Conservation (phyloP, 2,888 invertebrate genomes). For the Leuctra nigra region DNA sequence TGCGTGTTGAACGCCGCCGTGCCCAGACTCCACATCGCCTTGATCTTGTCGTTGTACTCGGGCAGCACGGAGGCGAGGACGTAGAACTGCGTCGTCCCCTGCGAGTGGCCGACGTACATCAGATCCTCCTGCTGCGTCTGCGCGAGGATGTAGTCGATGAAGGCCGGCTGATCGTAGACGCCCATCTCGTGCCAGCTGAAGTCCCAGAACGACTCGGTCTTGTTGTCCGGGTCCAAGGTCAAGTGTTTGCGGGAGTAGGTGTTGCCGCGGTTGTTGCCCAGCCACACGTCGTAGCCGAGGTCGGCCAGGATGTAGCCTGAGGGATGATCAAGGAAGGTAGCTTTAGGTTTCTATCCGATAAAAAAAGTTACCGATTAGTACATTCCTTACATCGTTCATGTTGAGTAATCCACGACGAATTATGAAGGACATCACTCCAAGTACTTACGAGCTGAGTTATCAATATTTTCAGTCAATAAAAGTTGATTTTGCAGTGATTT, state of each 20-base stretch:
- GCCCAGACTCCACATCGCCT: conserved; percentile 27
- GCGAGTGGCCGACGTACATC: conserved; percentile 76
- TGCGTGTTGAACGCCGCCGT: conserved; percentile 27
- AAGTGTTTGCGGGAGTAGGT: conserved; percentile 55
- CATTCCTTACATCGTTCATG: no score
- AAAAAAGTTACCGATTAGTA: no score
- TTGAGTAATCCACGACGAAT: no score
- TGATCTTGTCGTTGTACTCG: conserved; percentile 30
- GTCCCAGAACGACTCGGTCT: conserved; percentile 50
- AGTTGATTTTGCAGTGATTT: no score
- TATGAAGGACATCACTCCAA: no score
- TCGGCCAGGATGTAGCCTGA: conserved; percentile 50
- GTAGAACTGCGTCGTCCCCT: conserved; percentile 35
- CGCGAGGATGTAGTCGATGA: conserved; percentile 64
- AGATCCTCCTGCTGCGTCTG: conserved; percentile 52
- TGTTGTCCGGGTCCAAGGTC: conserved; percentile 41
- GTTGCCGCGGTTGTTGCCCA: conserved; percentile 75
- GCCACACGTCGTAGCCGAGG: conserved; percentile 69
- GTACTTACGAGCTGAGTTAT: no score
- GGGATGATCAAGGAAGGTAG: conserved; percentile 34
- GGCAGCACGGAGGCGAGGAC: conserved; percentile 29
- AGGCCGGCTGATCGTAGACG: conserved; percentile 67
- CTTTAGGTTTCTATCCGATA: no score
- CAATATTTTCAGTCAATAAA: no score
- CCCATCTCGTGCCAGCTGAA: conserved; percentile 84